These are phyloP conservation scores for Ennomos fuscantarius DNA, from an alignment of 2,888 invertebrate species.

Conservation along the genomic window DNA sequence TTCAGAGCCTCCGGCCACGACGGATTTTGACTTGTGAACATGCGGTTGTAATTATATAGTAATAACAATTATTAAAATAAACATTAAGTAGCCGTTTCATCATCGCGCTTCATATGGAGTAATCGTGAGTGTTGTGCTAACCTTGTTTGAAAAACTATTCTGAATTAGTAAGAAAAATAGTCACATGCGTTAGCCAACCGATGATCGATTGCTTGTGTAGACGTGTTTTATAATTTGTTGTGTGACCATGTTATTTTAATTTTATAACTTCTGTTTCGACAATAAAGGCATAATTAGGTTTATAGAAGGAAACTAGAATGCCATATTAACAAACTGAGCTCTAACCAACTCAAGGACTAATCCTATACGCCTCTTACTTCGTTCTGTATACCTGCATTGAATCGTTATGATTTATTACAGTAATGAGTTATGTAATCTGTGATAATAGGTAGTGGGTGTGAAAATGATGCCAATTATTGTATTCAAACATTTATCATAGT, in stretches of 20 bases:
- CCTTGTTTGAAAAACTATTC: constrained; percentile 33
- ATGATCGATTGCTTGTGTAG: constrained; percentile 26
- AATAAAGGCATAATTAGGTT: constrained; percentile 12
- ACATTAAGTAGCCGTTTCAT: constrained; percentile 35
- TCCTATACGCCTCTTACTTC: constrained; percentile 10
- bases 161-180: constrained; percentile 37
- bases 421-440: constrained; percentile 26
- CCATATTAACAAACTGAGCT: constrained; percentile 13
- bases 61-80: constrained; percentile 43
- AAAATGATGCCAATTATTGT: constrained; percentile 31
- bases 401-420: constrained; percentile 18
- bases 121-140: constrained; percentile 33
- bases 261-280: constrained; percentile 1
- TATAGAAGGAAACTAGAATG: constrained; percentile 10
- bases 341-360: constrained; percentile 15
- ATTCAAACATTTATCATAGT: constrained; percentile 26
- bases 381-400: constrained; percentile 9
- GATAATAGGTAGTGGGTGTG: constrained; percentile 26
- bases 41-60: constrained; percentile 38
- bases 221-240: constrained; percentile 22
- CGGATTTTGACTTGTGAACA: constrained; percentile 37
- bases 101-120: constrained; percentile 30
- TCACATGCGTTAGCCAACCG: constrained; percentile 24
- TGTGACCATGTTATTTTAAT: constrained; percentile 13
- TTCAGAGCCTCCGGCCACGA: constrained; percentile 34